Conservation (phyloP, 2,888 invertebrate species). For the Balanococcus diminutus region DNA sequence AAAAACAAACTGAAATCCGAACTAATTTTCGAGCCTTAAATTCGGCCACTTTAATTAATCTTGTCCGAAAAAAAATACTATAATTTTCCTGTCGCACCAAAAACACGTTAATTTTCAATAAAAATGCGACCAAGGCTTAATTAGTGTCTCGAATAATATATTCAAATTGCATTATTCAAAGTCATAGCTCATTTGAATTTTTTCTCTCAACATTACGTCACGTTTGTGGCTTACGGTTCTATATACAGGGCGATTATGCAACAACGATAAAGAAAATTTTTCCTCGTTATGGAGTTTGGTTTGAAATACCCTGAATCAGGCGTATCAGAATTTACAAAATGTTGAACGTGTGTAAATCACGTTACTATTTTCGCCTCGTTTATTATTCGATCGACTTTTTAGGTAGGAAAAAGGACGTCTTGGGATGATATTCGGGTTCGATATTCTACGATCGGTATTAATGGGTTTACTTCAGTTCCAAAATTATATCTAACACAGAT, state of each 20-base stretch:
- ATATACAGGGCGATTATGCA: not conserved
- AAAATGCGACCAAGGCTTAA: slow-evolving; percentile 8
- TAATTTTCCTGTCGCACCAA: not conserved
- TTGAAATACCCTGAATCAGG: not conserved
- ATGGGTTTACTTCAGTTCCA: not conserved
- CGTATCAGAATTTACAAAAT: not conserved
- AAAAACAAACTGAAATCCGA: no score
- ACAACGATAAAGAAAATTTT: not conserved
- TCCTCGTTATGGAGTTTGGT: not conserved
- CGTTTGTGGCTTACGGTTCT: not conserved
- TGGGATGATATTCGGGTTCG: not conserved
- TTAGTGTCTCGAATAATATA: slow-evolving; percentile 34
- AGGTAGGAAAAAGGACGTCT: not conserved
- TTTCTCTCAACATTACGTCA: not conserved
- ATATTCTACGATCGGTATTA: not conserved
- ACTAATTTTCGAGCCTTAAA: not conserved
- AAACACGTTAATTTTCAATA: not conserved
- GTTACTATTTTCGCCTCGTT: not conserved
- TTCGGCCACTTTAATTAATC: not conserved
- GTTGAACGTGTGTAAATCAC: not conserved
- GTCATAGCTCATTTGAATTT: slow-evolving; percentile 24
- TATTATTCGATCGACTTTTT: slow-evolving; percentile 5
- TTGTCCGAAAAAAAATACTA: not conserved
- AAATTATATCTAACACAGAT: not conserved
- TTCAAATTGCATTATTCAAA: slow-evolving; percentile 30